phyloP scores from a whole-genome alignment of 64 coral and sea anemone genomes.

The Stichodactyla mertensii region DNA sequence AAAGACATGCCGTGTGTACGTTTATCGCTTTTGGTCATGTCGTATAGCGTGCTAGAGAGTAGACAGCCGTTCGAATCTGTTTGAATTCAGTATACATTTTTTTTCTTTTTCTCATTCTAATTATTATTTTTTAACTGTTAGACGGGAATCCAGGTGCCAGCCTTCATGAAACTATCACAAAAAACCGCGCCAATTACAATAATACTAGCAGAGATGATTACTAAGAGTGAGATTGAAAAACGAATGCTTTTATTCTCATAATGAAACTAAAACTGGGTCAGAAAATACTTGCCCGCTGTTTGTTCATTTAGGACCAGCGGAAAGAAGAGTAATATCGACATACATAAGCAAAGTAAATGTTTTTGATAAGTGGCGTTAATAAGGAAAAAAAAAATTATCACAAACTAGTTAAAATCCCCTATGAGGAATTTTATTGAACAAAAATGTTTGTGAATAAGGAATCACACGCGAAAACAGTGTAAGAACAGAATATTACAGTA shows the following conservation, averaged over 20 bases:
- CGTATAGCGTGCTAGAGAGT: background rate
- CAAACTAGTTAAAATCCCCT: background rate
- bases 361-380: background rate
- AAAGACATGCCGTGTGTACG: background rate
- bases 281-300: background rate
- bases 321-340: background rate
- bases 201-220: background rate
- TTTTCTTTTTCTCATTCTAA: background rate
- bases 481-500: too few species aligned
- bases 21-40: background rate
- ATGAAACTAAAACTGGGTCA: background rate
- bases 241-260: background rate
- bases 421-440: background rate
- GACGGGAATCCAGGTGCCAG: background rate
- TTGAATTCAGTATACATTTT: background rate
- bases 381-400: background rate
- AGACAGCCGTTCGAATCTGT: background rate
- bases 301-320: background rate
- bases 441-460: too few species aligned
- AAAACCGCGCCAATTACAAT: background rate
- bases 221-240: background rate
- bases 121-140: slow-evolving; percentile 6
- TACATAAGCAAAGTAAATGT: background rate
- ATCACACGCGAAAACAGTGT: too few species aligned
- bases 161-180: background rate